Percentiles rank a stretch among this genome's conserved stretches.
Conservation (phyloP, 2,888 invertebrate species). For the Petrolisthes cinctipes region DNA sequence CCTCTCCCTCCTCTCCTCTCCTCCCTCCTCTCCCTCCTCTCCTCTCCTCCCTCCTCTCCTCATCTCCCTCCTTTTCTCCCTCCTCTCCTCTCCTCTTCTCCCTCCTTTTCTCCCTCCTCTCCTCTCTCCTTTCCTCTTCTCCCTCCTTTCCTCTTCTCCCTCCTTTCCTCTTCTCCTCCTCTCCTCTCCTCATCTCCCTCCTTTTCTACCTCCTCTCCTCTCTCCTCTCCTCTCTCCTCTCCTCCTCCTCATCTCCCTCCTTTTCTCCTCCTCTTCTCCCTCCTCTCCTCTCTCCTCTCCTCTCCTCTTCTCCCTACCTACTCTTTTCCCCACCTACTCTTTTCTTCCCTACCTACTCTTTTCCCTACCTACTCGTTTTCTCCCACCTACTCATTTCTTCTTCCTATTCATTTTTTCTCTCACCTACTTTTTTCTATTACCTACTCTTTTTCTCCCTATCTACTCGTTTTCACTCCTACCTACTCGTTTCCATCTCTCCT, state of each 20-base stretch:
- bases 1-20: not conserved
- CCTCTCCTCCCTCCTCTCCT: not conserved
- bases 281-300: not conserved
- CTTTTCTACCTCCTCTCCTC: not conserved
- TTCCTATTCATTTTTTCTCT: not conserved
- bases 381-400: not conserved
- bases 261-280: not conserved
- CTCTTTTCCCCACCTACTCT: not conserved
- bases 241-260: not conserved
- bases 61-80: not conserved
- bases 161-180: not conserved
- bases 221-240: not conserved
- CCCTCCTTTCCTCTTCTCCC: not conserved
- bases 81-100: not conserved
- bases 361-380: not conserved
- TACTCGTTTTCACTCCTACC: not conserved
- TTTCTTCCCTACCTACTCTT: not conserved
- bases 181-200: not conserved
- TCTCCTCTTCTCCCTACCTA: not conserved
- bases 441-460: not conserved
- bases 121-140: not conserved
- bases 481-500: not conserved
- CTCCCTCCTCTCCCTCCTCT: not conserved
- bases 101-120: not conserved
- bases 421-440: not conserved